Conservation (phyloP, 2,888 invertebrate species). For the Emmelina monodactyla region DNA sequence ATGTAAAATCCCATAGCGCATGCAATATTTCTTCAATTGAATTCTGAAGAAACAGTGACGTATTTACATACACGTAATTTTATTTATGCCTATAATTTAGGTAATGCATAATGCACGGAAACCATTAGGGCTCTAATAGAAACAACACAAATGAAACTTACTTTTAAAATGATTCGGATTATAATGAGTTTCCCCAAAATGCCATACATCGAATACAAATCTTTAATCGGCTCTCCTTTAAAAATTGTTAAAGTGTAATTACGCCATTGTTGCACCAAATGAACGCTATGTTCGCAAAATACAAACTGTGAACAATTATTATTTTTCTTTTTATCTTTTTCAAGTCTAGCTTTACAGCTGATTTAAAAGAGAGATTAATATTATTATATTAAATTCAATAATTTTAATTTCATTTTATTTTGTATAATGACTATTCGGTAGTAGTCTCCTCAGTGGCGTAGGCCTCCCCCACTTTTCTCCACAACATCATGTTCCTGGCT, state of each 20-base stretch:
- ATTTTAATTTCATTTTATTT: too few relatives aligned
- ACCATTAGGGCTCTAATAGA: not conserved
- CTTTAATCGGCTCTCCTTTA: slow-evolving; percentile 5
- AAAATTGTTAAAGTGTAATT: slow-evolving; percentile 7
- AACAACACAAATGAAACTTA: not conserved
- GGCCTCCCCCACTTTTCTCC: too few relatives aligned
- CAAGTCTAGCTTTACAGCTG: too few relatives aligned
- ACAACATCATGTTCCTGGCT: too few relatives aligned
- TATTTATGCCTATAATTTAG: slow-evolving; percentile 3
- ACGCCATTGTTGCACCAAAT: slow-evolving; percentile 8
- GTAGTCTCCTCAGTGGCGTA: too few relatives aligned
- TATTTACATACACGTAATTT: slow-evolving; percentile 8
- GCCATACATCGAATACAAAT: not conserved
- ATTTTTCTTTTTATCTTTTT: too few relatives aligned
- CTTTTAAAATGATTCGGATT: not conserved
- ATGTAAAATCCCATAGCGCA: slow-evolving; percentile 6
- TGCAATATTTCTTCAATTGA: slow-evolving; percentile 7
- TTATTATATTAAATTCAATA: too few relatives aligned
- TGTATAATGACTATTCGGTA: too few relatives aligned
- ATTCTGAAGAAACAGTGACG: slow-evolving; percentile 10
- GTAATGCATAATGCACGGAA: not conserved
- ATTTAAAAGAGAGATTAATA: too few relatives aligned
- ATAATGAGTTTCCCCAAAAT: not conserved
- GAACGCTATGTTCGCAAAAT: too few relatives aligned
- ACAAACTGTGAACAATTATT: too few relatives aligned